Percentiles rank a stretch among this genome's conserved stretches.
phyloP scores from a whole-genome alignment of 2,888 invertebrate species.

The Melikaiella ostensackeni region DNA sequence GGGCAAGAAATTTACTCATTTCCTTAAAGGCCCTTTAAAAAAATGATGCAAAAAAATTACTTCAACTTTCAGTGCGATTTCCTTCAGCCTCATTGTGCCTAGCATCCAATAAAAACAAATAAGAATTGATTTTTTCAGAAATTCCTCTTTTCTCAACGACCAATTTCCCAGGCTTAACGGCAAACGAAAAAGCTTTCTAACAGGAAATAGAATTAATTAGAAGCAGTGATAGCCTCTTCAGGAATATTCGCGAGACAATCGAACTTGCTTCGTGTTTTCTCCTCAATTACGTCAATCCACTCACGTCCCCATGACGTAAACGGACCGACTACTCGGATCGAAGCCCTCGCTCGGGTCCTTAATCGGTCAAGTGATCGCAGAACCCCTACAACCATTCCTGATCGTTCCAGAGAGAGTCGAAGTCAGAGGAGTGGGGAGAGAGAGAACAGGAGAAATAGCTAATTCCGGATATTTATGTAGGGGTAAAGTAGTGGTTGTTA shows the following conservation, averaged over 20 bases:
- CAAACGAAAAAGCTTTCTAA: background rate
- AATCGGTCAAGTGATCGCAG: slow-evolving; percentile 78
- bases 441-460: slow-evolving; percentile 76
- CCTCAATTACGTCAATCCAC: slow-evolving; percentile 77
- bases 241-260: slow-evolving; percentile 57
- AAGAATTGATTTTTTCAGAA: background rate
- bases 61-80: too few relatives aligned
- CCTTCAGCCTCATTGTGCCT: too few relatives aligned
- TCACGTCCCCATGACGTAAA: slow-evolving; percentile 70
- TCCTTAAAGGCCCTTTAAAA: too few relatives aligned
- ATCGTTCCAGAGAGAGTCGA: slow-evolving; percentile 50
- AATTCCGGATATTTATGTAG: slow-evolving; percentile 78
- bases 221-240: slow-evolving; percentile 21
- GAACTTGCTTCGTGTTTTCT: slow-evolving; percentile 74
- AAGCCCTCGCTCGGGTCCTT: slow-evolving; percentile 68
- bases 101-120: background rate
- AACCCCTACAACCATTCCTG: slow-evolving; percentile 58
- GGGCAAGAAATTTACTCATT: too few relatives aligned
- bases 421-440: slow-evolving; percentile 56
- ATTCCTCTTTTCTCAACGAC: background rate
- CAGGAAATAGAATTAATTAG: slow-evolving; percentile 5
- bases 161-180: background rate
- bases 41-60: too few relatives aligned
- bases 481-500: slow-evolving; percentile 76
- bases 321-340: slow-evolving; percentile 71